Evolutionary conservation across 2,797 vertebrate species (phyloP).

Genomic region (Schizopygopsis pylzovi): DNA sequence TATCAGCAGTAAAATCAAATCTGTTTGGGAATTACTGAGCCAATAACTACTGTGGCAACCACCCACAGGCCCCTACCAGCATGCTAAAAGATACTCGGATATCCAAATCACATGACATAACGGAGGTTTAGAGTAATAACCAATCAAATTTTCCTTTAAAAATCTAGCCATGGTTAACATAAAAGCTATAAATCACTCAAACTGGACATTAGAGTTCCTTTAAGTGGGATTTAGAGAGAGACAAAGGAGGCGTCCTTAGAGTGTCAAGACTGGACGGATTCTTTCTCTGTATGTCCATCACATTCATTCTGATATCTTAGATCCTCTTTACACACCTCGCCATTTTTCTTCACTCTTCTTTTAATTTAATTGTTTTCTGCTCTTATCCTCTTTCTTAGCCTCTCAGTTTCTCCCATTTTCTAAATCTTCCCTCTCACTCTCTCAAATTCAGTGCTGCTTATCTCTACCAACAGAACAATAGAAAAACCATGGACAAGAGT

Average conservation of each 20-base stretch:
- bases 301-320: slow-evolving; percentile 4
- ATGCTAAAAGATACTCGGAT: neutral
- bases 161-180: neutral
- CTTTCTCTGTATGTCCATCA: slow-evolving; percentile 18
- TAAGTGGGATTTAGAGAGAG: neutral
- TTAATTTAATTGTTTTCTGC: neutral
- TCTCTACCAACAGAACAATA: slow-evolving; percentile 32
- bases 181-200: neutral
- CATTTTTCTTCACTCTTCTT: slow-evolving; percentile 23
- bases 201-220: neutral
- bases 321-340: slow-evolving; percentile 28
- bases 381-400: slow-evolving; percentile 9
- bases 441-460: slow-evolving; percentile 23
- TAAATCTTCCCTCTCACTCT: slow-evolving; percentile 21
- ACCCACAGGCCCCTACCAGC: too few species aligned
- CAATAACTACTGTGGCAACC: too few species aligned
- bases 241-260: neutral
- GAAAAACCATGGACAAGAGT: slow-evolving; percentile 28
- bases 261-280: neutral
- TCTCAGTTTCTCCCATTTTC: neutral
- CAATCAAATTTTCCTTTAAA: neutral
- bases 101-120: neutral
- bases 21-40: too few species aligned
- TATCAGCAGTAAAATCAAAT: too few species aligned
- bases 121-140: neutral